Base-by-base conservation (phyloP, 2,888 invertebrate genomes). In the Aleiodes testaceus region DNA sequence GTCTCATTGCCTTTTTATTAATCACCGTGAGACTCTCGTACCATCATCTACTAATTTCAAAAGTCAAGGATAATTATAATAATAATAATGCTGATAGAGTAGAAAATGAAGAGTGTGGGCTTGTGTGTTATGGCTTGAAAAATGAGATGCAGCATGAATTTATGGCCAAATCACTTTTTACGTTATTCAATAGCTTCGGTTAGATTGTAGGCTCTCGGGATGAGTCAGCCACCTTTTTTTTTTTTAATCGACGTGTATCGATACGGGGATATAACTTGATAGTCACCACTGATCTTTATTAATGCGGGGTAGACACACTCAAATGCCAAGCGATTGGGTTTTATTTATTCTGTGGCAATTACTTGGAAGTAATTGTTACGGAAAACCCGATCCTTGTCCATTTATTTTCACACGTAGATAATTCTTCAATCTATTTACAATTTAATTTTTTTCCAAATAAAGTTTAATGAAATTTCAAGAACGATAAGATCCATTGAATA, bases 1-100 rank as follows among this genome's bases (percentile, higher is more conserved):
- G 12, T 49, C 49, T 49, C 14, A 16, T 42, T 65, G 61, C 50
- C 22, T 64, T 20, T 36, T 44, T 18, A 45, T 42, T 26, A 45
- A 30, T n/a, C 64, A 65, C 75, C 80, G 81, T 80, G 81, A 78
- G 80, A 80, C 75, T 76, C 78, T 59, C 68, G 68, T 76, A 77
- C 76, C 75, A 76, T 77, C 75, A 76, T 75, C 52, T 63, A 72
- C 72, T 66, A 52, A 11, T 69, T 64, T 61, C 74, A 83, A 84
- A 84, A 82, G 84, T 84, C 84, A 84, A 84, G 84, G 84, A 83
- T 82, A 76, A 74, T 20, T 4, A 45, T n/a, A 61, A 18, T 44
- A 61, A 61, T 44, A 18, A 14, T 20, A 26, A 26, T 61, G 44
- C 16, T 61, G 22, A 52, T 44, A 52, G 16, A 7, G 63, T 16